Conservation (phyloP, 2,113 vertebrate species). For the Alectura lathami region DNA sequence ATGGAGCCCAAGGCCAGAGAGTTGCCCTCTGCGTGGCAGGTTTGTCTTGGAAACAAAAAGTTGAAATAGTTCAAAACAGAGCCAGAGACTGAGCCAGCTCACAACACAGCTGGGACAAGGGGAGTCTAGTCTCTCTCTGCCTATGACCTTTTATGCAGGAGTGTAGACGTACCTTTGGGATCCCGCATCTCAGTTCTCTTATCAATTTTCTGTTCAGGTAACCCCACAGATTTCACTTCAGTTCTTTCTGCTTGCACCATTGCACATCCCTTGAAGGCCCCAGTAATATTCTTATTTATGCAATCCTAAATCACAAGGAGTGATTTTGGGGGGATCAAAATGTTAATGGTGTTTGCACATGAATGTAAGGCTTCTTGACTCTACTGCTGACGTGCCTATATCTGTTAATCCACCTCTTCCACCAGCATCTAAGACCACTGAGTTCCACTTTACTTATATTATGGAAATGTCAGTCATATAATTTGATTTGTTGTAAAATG, state of each 20-base stretch:
- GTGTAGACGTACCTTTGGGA: background rate
- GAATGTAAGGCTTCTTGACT: background rate
- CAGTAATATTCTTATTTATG: background rate
- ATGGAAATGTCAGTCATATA: background rate
- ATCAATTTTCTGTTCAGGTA: background rate
- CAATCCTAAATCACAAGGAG: background rate
- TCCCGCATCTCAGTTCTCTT: background rate
- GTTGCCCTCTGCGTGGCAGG: background rate
- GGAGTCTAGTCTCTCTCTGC: background rate
- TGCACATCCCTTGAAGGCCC: background rate
- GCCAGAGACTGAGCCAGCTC: background rate
- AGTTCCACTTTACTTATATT: background rate
- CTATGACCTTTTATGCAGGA: accelerated
- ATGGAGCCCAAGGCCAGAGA: background rate
- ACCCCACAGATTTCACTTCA: background rate
- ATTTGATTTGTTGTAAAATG: background rate
- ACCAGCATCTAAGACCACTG: background rate
- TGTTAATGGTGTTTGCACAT: background rate
- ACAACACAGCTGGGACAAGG: accelerated
- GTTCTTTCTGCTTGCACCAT: background rate
- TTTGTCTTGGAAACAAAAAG: constrained; percentile 50
- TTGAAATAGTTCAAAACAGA: background rate
- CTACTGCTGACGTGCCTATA: background rate
- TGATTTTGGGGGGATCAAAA: background rate
- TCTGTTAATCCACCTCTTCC: background rate